Evolutionary conservation across 2,888 invertebrate species (phyloP).

Genomic region (Conus canariensis): DNA sequence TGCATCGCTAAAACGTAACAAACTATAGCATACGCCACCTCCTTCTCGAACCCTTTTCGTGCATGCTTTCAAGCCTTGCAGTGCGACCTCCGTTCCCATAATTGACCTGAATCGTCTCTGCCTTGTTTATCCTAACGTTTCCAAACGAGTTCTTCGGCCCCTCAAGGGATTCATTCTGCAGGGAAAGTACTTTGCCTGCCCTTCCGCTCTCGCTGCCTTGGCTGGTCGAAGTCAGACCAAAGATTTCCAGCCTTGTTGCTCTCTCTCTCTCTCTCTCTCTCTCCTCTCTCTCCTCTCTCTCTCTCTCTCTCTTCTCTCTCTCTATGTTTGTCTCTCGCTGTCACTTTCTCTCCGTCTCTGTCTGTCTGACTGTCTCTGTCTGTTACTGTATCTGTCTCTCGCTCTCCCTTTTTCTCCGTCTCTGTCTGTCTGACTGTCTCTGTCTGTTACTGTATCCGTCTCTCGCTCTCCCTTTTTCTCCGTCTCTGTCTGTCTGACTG

Average conservation of each 20-base stretch:
- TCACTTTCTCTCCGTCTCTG: background rate
- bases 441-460: background rate
- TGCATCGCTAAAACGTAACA: too few relatives aligned
- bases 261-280: slow-evolving; percentile 13
- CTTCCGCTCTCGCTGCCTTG: too few relatives aligned
- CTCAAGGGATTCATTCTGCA: too few relatives aligned
- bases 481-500: background rate
- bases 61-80: too few relatives aligned
- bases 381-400: slow-evolving; percentile 5
- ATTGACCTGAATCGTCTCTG: too few relatives aligned
- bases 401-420: background rate
- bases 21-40: too few relatives aligned
- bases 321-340: background rate
- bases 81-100: too few relatives aligned
- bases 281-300: background rate
- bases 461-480: background rate
- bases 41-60: too few relatives aligned
- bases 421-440: background rate
- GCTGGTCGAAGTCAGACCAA: too few relatives aligned
- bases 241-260: background rate
- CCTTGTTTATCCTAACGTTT: too few relatives aligned
- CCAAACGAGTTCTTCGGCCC: too few relatives aligned
- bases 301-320: background rate
- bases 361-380: background rate
- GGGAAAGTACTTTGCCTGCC: too few relatives aligned